These are phyloP conservation scores for Acrossocheilus wenchowensis DNA, from an alignment of 2,797 vertebrate genomes.

Conservation along the genomic window DNA sequence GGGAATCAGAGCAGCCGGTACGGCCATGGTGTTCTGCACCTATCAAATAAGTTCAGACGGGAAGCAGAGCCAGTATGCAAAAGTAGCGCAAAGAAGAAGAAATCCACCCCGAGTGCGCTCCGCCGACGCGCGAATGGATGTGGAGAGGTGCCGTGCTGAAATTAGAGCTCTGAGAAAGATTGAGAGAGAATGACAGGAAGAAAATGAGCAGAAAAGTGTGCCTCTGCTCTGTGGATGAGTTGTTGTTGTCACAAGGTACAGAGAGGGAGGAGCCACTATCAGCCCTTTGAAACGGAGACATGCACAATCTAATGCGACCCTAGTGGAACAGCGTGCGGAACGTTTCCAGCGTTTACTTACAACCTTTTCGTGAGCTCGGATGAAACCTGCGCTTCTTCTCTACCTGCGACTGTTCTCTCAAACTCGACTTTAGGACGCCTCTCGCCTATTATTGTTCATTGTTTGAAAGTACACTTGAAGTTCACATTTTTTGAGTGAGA, in stretches of 20 bases:
- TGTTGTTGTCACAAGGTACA: conserved; percentile 99
- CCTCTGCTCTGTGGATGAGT: conserved; percentile 91
- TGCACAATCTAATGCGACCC: conserved; percentile 43
- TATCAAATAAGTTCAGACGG: conserved; percentile 83
- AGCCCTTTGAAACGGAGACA: conserved; percentile 74
- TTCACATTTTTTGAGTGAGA: not conserved
- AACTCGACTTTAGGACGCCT: not conserved
- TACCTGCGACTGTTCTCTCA: not conserved
- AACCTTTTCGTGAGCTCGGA: not conserved
- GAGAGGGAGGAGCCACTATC: conserved; percentile 93
- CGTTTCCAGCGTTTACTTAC: conserved; percentile 27
- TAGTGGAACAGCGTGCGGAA: conserved; percentile 20
- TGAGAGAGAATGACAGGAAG: conserved; percentile 92
- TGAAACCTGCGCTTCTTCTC: not conserved
- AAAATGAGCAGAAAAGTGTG: conserved; percentile 97
- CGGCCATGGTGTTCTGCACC: conserved; percentile 90
- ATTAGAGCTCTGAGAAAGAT: conserved; percentile 86
- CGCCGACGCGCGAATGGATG: conserved; percentile 84
- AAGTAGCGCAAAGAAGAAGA: conserved; percentile 57
- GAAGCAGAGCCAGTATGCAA: conserved; percentile 56
- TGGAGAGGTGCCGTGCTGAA: conserved; percentile 83
- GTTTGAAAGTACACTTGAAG: not conserved
- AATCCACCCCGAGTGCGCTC: conserved; percentile 77
- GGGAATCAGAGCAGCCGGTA: conserved; percentile 95
- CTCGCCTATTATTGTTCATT: not conserved